Base-by-base conservation (phyloP, 1,140 invertebrate genomes). In the Dryas iulia region DNA sequence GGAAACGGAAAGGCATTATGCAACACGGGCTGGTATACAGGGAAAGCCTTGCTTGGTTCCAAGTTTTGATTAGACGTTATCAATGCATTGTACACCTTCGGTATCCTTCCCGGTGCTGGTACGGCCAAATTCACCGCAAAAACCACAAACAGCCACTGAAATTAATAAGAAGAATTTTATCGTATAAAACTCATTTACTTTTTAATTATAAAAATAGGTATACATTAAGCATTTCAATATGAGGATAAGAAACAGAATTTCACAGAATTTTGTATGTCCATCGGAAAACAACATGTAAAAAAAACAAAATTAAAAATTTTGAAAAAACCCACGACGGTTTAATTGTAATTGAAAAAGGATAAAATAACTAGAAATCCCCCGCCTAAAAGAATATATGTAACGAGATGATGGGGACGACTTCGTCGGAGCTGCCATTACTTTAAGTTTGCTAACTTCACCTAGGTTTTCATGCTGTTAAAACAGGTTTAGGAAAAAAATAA, bases 51-150 rank as follows among this genome's bases (percentile, higher is more conserved):
- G 66, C 95, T 96, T 6, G 95, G 95, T 21, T 94, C 93, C 24
- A 96, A 82, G 80, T 95, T 95, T 75, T 96, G 95, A 73, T 95
- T 95, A 1, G 95, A 95, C 3, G 95, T 96, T 74, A 96, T 95
- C 18, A 96, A 90, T 0, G 95, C 95, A 84, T 96, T 96, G 86
- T 96, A 96, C 12, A 96, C 94, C 77, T 95, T 95, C 2, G 95
- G 95, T 28, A 90, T 91, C 82, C 93, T 89, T 54, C 78, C 86
- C 1, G 84, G 89, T 21, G 89, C 84, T 47, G 93, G 93, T 8
- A 91, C 92, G 6, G 92, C 88, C 71, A 64, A 82, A 57, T 63
- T 72, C 7, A 52, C 52, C 18, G 62, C 69, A 12, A 54, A 54
- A 25, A 25, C 0, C 4, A 54, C 14, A 47, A 21, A 47, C 7